Percentiles rank a stretch among this genome's conserved stretches.
phyloP scores from a whole-genome alignment of 2,113 vertebrate genomes.

The Thalassarche chlororhynchos region DNA sequence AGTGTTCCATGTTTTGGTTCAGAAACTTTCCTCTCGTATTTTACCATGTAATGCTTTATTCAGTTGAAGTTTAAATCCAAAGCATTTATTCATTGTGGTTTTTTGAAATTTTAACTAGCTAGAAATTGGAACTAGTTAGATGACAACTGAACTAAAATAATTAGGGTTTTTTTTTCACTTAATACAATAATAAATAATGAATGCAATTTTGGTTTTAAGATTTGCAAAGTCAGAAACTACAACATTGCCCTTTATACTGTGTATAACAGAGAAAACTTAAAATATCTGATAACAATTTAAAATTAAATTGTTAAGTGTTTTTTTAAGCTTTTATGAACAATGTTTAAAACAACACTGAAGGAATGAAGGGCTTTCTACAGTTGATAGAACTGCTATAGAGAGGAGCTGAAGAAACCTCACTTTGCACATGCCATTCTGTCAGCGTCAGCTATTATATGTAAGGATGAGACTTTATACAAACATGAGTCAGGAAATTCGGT shows the following conservation, averaged over 20 bases:
- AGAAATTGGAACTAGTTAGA: not conserved
- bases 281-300: not conserved
- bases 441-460: not conserved
- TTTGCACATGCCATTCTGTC: not conserved
- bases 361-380: not conserved
- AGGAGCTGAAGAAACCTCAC: not conserved
- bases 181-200: not conserved
- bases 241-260: not conserved
- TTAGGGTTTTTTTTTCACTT: not conserved
- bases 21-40: not conserved
- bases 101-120: not conserved
- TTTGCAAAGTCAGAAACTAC: not conserved
- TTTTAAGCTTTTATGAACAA: not conserved
- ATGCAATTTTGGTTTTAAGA: not conserved
- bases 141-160: not conserved
- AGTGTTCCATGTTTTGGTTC: not conserved
- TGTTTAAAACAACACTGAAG: not conserved
- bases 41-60: not conserved
- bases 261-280: not conserved
- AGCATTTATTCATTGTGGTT: not conserved
- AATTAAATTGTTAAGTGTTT: not conserved
- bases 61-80: not conserved
- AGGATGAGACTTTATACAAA: slow-evolving; percentile 31
- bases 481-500: slow-evolving; percentile 27
- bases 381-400: not conserved